phyloP scores from a whole-genome alignment of 2,888 invertebrate species.

The Hoplodrina ambigua region DNA sequence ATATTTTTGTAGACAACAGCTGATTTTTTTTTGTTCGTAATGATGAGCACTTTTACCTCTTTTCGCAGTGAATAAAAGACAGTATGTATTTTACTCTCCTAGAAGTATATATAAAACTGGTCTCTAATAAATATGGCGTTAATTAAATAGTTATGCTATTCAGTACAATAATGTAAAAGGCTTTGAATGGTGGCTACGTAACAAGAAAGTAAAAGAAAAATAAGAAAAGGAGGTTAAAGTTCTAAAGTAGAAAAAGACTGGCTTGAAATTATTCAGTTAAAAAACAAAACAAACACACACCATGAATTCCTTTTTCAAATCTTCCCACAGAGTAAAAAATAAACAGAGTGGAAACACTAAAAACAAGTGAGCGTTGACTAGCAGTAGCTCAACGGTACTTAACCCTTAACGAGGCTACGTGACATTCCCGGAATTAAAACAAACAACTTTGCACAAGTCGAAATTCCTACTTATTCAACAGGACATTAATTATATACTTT shows the following conservation, averaged over 20 bases:
- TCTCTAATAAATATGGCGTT: background rate
- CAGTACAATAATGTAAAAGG: background rate
- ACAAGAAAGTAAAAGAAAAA: background rate
- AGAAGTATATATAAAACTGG: background rate
- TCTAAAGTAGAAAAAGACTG: background rate
- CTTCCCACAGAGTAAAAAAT: constrained; percentile 54
- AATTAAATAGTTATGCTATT: background rate
- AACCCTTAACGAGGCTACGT: constrained; percentile 76
- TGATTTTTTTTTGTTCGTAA: too few species aligned
- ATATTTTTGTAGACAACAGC: too few species aligned
- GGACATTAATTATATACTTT: constrained; percentile 71
- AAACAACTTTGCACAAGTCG: constrained; percentile 63
- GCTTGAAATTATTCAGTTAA: background rate
- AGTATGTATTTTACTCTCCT: too few species aligned
- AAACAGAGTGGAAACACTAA: constrained; percentile 58
- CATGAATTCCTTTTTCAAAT: constrained; percentile 49
- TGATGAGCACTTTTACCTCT: too few species aligned
- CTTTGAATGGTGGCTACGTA: background rate
- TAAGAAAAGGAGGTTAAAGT: background rate
- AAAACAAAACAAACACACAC: constrained; percentile 8
- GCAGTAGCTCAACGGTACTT: constrained; percentile 64
- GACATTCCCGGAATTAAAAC: constrained; percentile 72
- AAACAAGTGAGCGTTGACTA: constrained; percentile 60
- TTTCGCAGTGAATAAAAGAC: too few species aligned
- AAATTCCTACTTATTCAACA: constrained; percentile 66